Evolutionary conservation across 2,113 vertebrate genomes (phyloP), one percentile per base, ranked within the genome.

Genomic region (Engraulis encrasicolus): DNA sequence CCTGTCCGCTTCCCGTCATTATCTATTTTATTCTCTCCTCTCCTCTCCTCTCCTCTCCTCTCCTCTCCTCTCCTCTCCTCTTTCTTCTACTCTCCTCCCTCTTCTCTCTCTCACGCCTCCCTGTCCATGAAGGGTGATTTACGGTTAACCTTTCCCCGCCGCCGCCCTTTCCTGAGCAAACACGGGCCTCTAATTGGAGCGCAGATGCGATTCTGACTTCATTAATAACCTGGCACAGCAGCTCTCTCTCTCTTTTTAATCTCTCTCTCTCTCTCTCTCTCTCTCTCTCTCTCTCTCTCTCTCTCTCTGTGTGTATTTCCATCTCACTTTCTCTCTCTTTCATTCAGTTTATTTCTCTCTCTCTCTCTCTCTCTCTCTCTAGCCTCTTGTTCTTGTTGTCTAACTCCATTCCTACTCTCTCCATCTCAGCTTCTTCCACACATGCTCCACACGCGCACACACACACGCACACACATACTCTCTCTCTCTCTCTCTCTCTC

Each of bases 91-190:
- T n/a, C n/a, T n/a, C n/a, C n/a, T n/a, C n/a, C n/a, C n/a, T n/a
- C n/a, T n/a, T n/a, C n/a, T n/a, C n/a, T n/a, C n/a, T n/a, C 12
- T 1, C 31, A 31, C 15, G 27, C 66, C 66, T 74, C 15, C 23
- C 66, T 74, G 66, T 31, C 66, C 31, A 17, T 74, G 66, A 74
- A 74, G 66, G 66, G 66, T 74, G 66, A 74, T 74, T 74, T 74
- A 74, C 66, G 66, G 66, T 74, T 74, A 74, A 74, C 66, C 66
- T 74, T 74, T 74, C 14, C 23, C 66, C 15, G 17, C 66, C 66
- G 31, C 5, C 66, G 31, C 66, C 66, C 66, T 74, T 74, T 27
- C 66, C 66, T 74, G 66, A 74, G 66, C 66, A 74, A 74, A 74
- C 66, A 74, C 27, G 31, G 31, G 66, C 11, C 66, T 74, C 66